A percentile compares a stretch with the other conserved stretches of the same genome.
Evolutionary conservation across 1,140 invertebrate species (phyloP).

Genomic region (Leptinotarsa lineolata): DNA sequence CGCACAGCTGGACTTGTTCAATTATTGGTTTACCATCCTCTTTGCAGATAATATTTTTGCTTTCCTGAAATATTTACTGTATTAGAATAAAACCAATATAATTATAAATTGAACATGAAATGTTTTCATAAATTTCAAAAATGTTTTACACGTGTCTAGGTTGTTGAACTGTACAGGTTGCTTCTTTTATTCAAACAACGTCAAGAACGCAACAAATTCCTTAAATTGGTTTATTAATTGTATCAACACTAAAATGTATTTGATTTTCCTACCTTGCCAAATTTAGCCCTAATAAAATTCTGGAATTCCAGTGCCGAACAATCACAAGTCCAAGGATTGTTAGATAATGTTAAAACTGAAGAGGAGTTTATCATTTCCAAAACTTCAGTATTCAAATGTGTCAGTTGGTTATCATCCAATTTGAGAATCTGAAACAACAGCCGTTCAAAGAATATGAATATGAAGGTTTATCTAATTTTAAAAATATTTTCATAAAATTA

Average conservation of each 20-base stretch:
- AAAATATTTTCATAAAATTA: no score
- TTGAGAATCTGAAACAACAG: conserved; percentile 38
- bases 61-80: conserved; percentile 37
- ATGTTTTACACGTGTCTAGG: no score
- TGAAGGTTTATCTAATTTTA: no score
- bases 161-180: background rate
- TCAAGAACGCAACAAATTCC: background rate
- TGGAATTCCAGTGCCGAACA: conserved; percentile 35
- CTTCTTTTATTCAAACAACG: background rate
- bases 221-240: background rate
- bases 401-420: conserved; percentile 42
- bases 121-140: conserved; percentile 7
- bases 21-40: conserved; percentile 27
- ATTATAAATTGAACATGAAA: background rate
- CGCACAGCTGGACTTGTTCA: conserved; percentile 27
- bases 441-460: no score
- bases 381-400: conserved; percentile 33
- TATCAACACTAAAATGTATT: background rate
- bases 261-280: conserved; percentile 28
- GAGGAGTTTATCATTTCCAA: conserved; percentile 33
- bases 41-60: conserved; percentile 36
- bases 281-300: conserved; percentile 30
- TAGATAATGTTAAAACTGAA: conserved; percentile 35
- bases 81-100: no score
- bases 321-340: conserved; percentile 49